phyloP scores from a whole-genome alignment of 92 coral and sea anemone species.

The Actinernus sp. region DNA sequence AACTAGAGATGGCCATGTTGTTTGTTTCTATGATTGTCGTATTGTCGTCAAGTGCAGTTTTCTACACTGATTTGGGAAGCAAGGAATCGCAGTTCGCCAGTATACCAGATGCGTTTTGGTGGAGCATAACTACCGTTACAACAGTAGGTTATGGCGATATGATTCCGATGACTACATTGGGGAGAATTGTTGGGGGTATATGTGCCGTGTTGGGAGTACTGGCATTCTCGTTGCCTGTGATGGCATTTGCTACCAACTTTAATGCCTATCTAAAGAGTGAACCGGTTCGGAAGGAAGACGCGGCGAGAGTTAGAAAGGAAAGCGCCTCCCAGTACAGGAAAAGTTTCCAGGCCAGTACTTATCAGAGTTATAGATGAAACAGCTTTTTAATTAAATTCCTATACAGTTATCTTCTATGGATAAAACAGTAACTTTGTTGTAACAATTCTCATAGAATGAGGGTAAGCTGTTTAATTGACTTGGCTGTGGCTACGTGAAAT shows the following conservation, averaged over 20 bases:
- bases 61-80: slow-evolving; percentile 71
- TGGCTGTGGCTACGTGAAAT: too few species aligned
- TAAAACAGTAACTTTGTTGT: too few species aligned
- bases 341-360: neutral
- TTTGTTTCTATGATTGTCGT: slow-evolving; percentile 81
- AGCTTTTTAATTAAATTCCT: too few species aligned
- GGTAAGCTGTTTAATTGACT: too few species aligned
- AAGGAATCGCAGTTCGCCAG: slow-evolving; percentile 72
- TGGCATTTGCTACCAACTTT: slow-evolving; percentile 94
- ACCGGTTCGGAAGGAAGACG: slow-evolving; percentile 63
- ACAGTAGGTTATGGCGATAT: slow-evolving; percentile 94
- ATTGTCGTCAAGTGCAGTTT: slow-evolving; percentile 89
- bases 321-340: neutral
- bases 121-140: slow-evolving; percentile 88
- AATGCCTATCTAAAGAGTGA: slow-evolving; percentile 91
- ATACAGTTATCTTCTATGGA: too few species aligned
- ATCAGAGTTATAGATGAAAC: too few species aligned
- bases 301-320: neutral
- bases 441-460: too few species aligned
- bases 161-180: slow-evolving; percentile 73
- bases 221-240: slow-evolving; percentile 93
- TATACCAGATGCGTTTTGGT: slow-evolving; percentile 97
- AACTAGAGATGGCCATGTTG: slow-evolving; percentile 89
- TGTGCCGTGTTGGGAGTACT: slow-evolving; percentile 94
- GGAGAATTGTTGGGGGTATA: slow-evolving; percentile 81